phyloP scores from a whole-genome alignment of 1,140 invertebrate genomes.

The Rhopalosiphum padi region DNA sequence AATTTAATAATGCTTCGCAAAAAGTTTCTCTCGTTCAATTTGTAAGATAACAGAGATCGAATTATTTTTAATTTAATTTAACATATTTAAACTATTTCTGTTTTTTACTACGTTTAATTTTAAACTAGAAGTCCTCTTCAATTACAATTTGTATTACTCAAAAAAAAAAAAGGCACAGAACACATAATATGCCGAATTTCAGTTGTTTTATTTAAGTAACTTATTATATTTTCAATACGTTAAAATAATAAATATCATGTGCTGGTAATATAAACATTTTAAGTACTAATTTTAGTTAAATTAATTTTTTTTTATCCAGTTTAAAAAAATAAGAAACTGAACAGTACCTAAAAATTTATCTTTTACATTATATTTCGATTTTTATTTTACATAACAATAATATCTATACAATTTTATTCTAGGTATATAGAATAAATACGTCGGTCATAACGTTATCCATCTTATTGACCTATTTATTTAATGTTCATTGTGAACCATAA shows the following conservation, averaged over 20 bases:
- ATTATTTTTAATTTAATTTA: not conserved
- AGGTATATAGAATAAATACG: not conserved
- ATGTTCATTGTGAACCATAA: not conserved
- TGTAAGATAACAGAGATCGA: not conserved
- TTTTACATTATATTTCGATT: not conserved
- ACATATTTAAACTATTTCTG: not conserved
- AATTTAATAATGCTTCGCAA: not conserved
- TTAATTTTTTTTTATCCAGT: not conserved
- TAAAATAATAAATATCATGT: not conserved
- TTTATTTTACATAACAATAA: not conserved
- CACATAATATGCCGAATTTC: not conserved
- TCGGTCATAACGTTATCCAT: not conserved
- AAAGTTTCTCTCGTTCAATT: not conserved
- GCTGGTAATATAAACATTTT: not conserved
- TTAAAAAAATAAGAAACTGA: not conserved
- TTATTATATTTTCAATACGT: not conserved
- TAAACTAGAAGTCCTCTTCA: not conserved
- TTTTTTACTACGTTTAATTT: not conserved
- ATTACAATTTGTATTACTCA: not conserved
- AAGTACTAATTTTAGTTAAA: not conserved
- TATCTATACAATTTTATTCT: not conserved
- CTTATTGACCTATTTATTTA: slow-evolving; percentile 21
- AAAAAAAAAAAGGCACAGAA: not conserved
- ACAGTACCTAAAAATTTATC: not conserved
- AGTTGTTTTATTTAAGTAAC: not conserved